Evolutionary conservation across 30 jellyfish, hydroid and myxozoan genomes (phyloP).

Genomic region (Turritopsis dohrnii): DNA sequence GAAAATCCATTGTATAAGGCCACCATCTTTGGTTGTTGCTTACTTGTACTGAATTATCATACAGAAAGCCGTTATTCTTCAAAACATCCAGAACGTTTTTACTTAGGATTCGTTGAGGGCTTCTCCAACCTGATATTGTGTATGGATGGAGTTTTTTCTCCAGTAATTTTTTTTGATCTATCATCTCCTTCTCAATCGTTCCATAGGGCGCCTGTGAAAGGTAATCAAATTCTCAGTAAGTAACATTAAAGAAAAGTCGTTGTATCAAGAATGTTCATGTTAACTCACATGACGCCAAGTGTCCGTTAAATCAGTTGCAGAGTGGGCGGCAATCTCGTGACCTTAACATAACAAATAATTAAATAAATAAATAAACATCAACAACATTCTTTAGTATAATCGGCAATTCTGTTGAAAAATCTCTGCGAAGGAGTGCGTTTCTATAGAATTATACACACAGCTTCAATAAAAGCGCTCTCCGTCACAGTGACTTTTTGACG

Average conservation of each 20-base stretch:
- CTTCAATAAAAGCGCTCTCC: too few relatives aligned
- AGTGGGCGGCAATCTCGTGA: conserved; percentile 85
- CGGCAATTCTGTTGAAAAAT: too few relatives aligned
- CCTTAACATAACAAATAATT: conserved; percentile 1
- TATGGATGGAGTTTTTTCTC: background rate
- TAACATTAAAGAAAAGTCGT: too few relatives aligned
- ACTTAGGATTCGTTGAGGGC: conserved; percentile 63
- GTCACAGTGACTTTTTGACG: background rate
- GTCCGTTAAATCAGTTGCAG: conserved; percentile 26
- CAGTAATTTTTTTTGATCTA: conserved; percentile 1
- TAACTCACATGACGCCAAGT: background rate
- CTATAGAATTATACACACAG: too few relatives aligned
- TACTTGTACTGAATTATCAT: conserved; percentile 64
- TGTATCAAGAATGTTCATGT: too few relatives aligned
- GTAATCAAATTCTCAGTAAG: background rate
- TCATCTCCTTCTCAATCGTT: background rate
- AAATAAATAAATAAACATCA: background rate
- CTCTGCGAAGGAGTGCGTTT: too few relatives aligned
- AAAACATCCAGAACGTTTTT: conserved; percentile 55
- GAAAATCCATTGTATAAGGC: conserved; percentile 82
- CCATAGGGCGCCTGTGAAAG: conserved; percentile 32
- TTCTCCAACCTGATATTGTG: conserved; percentile 53
- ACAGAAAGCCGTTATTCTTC: conserved; percentile 19
- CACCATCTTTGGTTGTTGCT: conserved; percentile 40
- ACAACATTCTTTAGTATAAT: too few relatives aligned